Conservation (phyloP, 2,888 invertebrate genomes). For the Melanostoma mellinum region DNA sequence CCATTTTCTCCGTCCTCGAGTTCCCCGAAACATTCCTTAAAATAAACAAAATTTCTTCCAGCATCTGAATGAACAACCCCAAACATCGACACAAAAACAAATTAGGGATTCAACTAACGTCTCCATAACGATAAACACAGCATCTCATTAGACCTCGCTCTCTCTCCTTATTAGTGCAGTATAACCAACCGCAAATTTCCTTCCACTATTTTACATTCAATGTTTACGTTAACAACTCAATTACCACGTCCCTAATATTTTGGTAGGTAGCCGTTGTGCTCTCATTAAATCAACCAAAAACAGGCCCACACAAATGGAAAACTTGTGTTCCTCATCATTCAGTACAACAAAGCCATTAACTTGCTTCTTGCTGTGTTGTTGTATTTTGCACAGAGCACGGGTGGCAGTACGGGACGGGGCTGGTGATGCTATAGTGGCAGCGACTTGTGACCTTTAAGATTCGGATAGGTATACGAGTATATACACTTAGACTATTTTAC, state of each 20-base stretch:
- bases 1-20: too few relatives aligned
- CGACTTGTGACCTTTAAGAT: too few relatives aligned
- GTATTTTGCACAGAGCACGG: not conserved
- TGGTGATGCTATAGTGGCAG: too few relatives aligned
- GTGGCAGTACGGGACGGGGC: too few relatives aligned
- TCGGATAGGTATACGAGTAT: too few relatives aligned
- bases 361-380: not conserved
- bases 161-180: conserved; percentile 7
- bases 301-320: conserved; percentile 46
- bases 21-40: too few relatives aligned
- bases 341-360: conserved; percentile 23
- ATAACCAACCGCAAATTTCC: not conserved
- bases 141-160: conserved; percentile 1
- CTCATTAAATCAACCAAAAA: conserved; percentile 30
- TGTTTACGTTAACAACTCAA: conserved; percentile 54
- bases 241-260: conserved; percentile 25
- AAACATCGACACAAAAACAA: too few relatives aligned
- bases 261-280: not conserved
- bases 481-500: too few relatives aligned
- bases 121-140: not conserved
- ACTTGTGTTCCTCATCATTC: conserved; percentile 43
- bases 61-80: too few relatives aligned
- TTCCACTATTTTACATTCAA: conserved; percentile 6
- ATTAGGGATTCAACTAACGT: too few relatives aligned
- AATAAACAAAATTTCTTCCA: too few relatives aligned